Conservation (phyloP, 2,113 vertebrate species). For the Chloroceryle aenea region DNA sequence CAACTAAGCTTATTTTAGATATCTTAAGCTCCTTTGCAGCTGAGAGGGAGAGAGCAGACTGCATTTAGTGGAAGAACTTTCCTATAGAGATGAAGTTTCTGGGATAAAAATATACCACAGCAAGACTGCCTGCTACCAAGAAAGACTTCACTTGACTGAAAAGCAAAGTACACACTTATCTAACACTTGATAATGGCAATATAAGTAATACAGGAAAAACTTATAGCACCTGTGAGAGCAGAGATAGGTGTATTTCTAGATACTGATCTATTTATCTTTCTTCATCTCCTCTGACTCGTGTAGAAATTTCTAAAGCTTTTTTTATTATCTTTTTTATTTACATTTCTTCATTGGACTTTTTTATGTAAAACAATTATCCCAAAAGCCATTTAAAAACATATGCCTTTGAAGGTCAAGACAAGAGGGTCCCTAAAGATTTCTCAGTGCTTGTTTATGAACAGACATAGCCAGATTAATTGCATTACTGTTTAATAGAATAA, state of each 20-base stretch:
- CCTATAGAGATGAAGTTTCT: not conserved
- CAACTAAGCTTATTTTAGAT: not conserved
- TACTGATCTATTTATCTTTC: not conserved
- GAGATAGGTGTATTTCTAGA: not conserved
- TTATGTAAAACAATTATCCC: not conserved
- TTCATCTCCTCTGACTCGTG: not conserved
- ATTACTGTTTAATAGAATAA: constrained; percentile 4
- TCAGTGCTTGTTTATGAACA: not conserved
- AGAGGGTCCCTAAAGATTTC: not conserved
- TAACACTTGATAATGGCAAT: not conserved
- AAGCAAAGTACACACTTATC: not conserved
- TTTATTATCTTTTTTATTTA: not conserved
- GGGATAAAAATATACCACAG: not conserved
- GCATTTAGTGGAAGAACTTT: not conserved
- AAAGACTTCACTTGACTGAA: not conserved
- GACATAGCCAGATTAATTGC: not conserved
- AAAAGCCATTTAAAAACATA: not conserved
- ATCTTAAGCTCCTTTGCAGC: not conserved
- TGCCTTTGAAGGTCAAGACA: not conserved
- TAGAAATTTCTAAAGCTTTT: not conserved
- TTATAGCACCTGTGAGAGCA: not conserved
- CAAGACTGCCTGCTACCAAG: not conserved
- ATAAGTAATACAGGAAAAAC: not conserved
- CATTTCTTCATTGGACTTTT: not conserved
- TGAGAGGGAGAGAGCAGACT: not conserved